These are phyloP conservation scores for Paramormyrops hopkinsi DNA, from an alignment of 2,797 vertebrate species.

Conservation along the genomic window DNA sequence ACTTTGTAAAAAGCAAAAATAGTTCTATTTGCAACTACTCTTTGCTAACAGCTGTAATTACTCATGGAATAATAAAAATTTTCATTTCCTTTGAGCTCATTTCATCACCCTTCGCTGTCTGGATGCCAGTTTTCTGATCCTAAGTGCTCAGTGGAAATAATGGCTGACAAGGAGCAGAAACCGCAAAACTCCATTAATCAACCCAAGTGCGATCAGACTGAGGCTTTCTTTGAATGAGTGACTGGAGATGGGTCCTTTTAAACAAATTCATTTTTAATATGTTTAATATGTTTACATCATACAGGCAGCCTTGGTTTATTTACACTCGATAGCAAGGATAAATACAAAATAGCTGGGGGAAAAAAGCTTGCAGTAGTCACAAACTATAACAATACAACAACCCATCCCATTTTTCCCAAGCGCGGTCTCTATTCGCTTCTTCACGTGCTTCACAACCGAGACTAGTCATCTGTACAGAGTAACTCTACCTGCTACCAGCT, in stretches of 20 bases:
- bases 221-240: not conserved
- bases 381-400: not conserved
- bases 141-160: not conserved
- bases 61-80: constrained; percentile 15
- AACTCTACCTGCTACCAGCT: not conserved
- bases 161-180: not conserved
- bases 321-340: constrained; percentile 11
- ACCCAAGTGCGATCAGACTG: not conserved
- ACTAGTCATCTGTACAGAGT: not conserved
- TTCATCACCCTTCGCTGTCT: not conserved
- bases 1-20: constrained; percentile 16
- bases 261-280: constrained; percentile 24
- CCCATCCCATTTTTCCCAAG: not conserved
- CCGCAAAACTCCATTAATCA: not conserved
- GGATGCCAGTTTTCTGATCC: not conserved
- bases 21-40: constrained; percentile 13
- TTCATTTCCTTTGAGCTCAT: not conserved
- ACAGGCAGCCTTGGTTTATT: constrained; percentile 24
- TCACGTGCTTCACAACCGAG: constrained; percentile 7
- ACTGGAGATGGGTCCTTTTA: not conserved
- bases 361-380: not conserved
- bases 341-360: not conserved
- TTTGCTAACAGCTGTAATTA: constrained; percentile 20
- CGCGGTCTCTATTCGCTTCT: not conserved
- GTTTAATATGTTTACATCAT: constrained; percentile 16